Conservation (phyloP, 2,113 vertebrate genomes). For the Carollia perspicillata region DNA sequence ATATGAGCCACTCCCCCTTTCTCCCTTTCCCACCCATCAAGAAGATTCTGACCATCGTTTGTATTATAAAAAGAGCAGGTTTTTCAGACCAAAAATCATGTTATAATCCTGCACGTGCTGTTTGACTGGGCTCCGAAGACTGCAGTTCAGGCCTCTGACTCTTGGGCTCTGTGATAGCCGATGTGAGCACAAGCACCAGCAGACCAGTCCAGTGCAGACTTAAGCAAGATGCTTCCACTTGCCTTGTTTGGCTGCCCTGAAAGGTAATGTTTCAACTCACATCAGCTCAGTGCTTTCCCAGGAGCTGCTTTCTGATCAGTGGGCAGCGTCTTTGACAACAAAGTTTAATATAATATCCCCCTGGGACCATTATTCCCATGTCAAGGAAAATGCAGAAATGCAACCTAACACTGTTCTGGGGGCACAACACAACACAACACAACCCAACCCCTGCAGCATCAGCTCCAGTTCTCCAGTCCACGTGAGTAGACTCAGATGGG, state of each 20-base stretch:
- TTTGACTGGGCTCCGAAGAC: neutral
- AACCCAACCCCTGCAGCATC: neutral
- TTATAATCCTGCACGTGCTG: neutral
- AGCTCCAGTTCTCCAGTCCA: neutral
- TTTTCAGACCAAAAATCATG: neutral
- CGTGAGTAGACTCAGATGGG: neutral
- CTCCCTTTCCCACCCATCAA: neutral
- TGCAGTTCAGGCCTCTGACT: neutral
- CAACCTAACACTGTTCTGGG: neutral
- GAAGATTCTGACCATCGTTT: neutral
- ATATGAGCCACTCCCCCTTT: neutral
- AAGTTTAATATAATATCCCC: slow-evolving; percentile 29
- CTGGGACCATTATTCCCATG: neutral
- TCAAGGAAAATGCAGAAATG: slow-evolving; percentile 23
- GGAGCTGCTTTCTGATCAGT: neutral
- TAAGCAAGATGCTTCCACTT: neutral
- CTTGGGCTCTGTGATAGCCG: neutral
- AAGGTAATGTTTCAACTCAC: neutral
- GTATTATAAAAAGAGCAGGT: neutral
- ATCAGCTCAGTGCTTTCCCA: neutral
- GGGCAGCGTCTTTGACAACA: neutral
- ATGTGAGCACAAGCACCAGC: neutral
- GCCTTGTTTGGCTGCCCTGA: neutral
- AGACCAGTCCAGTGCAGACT: neutral
- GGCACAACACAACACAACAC: neutral